Evolutionary conservation across 37 sponge, comb jelly and placozoan species (phyloP).

Genomic region (Tethya wilhelma): DNA sequence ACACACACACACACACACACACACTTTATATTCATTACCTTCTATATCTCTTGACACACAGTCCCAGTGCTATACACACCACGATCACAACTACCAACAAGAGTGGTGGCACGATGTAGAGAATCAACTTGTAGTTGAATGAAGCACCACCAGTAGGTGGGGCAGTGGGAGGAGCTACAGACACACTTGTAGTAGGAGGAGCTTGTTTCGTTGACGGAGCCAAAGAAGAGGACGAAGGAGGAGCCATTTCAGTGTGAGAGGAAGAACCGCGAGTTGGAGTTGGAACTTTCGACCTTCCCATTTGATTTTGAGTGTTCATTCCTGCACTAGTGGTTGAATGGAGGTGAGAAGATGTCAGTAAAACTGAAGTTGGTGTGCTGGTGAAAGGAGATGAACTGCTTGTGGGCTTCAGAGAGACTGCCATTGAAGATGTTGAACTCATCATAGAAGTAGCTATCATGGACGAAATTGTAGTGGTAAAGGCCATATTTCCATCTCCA

Average conservation of each 20-base stretch:
- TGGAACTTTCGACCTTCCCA: no score
- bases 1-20: background rate
- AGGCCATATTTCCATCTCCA: background rate
- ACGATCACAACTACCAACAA: background rate
- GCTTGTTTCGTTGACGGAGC: no score
- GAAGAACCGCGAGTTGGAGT: no score
- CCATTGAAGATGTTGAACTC: no score
- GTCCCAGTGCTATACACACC: background rate
- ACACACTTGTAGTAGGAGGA: background rate
- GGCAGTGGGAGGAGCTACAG: background rate
- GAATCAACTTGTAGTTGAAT: slow-evolving; percentile 4
- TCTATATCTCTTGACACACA: slow-evolving; percentile 15
- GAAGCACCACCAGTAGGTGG: background rate
- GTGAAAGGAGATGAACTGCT: background rate
- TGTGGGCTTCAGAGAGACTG: no score
- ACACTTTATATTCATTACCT: background rate
- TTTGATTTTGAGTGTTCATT: no score
- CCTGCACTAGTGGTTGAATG: no score
- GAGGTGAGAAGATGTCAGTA: background rate
- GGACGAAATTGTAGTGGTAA: background rate
- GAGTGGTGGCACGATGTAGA: slow-evolving; percentile 8
- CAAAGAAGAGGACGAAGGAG: background rate
- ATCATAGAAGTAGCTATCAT: background rate
- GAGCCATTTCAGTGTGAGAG: no score
- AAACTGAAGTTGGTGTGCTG: background rate